Percentiles rank a stretch among this genome's conserved stretches.
phyloP scores from a whole-genome alignment of 1,140 invertebrate species.

The Plectus sambesii region DNA sequence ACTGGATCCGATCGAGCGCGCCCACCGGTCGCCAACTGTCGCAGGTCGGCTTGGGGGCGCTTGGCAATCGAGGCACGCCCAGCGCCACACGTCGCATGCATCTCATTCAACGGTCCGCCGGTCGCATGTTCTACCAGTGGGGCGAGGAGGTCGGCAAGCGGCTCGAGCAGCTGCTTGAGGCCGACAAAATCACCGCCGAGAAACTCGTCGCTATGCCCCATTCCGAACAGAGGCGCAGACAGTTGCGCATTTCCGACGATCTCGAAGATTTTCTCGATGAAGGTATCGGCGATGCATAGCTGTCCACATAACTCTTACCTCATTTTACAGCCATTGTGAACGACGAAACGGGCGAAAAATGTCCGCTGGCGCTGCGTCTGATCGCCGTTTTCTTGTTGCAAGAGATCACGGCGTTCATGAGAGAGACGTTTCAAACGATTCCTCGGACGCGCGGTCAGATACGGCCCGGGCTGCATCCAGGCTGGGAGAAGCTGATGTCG shows the following conservation, averaged over 20 bases:
- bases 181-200: constrained; percentile 50
- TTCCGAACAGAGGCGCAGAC: constrained; percentile 64
- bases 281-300: constrained; percentile 52
- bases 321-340: constrained; percentile 31
- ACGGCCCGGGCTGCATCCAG: constrained; percentile 29
- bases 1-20: constrained; percentile 78
- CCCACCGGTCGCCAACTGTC: constrained; percentile 51
- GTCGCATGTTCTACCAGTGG: constrained; percentile 93
- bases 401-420: constrained; percentile 89
- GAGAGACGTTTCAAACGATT: constrained; percentile 75
- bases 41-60: constrained; percentile 16
- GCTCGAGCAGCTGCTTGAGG: constrained; percentile 46
- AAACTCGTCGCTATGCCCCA: constrained; percentile 62
- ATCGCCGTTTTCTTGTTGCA: constrained; percentile 80
- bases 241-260: constrained; percentile 76
- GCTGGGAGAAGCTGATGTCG: constrained; percentile 46
- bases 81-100: constrained; percentile 61
- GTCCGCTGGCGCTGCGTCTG: constrained; percentile 78
- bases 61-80: constrained; percentile 49
- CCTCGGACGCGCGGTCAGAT: constrained; percentile 46
- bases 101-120: constrained; percentile 74
- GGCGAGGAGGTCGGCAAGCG: constrained; percentile 72
- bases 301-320: constrained; percentile 2
- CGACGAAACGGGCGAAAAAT: constrained; percentile 58
- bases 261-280: constrained; percentile 97